A percentile compares a stretch with the other conserved stretches of the same genome.
Evolutionary conservation across 64 coral and sea anemone genomes (phyloP).

Genomic region (Orbicella faveolata): DNA sequence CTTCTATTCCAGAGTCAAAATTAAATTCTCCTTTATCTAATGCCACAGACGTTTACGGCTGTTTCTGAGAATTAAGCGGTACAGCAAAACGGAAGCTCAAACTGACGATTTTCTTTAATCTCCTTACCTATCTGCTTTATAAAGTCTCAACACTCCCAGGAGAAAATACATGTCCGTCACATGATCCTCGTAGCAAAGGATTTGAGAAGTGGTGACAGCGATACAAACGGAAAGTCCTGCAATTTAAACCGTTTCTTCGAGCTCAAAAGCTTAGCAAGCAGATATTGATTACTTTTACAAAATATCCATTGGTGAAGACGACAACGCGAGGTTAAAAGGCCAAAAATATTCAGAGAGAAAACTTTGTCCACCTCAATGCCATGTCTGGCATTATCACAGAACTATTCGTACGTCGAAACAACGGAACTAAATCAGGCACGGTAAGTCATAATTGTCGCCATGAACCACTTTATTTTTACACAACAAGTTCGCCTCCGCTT

Average conservation of each 20-base stretch:
- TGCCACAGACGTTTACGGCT: no score
- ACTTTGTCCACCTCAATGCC: background rate
- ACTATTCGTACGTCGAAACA: background rate
- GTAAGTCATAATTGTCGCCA: background rate
- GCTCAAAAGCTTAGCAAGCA: background rate
- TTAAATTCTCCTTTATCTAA: no score
- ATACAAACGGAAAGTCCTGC: background rate
- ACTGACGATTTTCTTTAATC: no score
- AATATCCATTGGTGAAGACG: background rate
- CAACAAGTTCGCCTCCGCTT: no score
- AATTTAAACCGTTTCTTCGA: background rate
- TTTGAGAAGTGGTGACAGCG: background rate
- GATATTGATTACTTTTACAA: background rate
- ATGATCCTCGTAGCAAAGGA: no score
- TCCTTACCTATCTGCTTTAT: no score
- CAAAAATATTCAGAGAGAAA: background rate
- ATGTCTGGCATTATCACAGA: constrained; percentile 37
- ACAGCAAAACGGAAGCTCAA: no score
- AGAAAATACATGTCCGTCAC: no score
- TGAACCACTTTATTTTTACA: no score
- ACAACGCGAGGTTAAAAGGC: background rate
- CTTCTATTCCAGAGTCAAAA: no score
- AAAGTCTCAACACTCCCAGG: no score
- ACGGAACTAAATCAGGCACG: background rate
- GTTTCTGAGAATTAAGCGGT: no score